Base-by-base conservation (phyloP, 2,113 vertebrate genomes). In the Python bivittatus region DNA sequence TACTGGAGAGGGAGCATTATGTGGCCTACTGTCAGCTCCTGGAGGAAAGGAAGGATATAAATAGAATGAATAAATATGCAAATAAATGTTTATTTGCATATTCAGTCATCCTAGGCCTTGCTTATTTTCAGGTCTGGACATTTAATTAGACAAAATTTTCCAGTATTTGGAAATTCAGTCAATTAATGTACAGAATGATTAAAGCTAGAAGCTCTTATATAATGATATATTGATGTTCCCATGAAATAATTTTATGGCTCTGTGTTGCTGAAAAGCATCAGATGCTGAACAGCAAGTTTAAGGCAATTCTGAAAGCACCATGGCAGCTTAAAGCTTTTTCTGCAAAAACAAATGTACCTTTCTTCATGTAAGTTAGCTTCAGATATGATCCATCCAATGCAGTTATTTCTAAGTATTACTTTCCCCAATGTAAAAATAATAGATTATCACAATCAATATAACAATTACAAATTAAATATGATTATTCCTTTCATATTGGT, bases 131-230 rank as follows among this genome's bases (percentile, higher is more conserved):
- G 5, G 7, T 84, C 27, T 61, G 42, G 12, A 42, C 29, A 84
- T 53, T 84, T 84, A 57, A 72, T 88, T 52, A 84, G 56, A 20
- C 17, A 83, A 3, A 52, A 48, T 48, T 88, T 88, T 33, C 83
- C 72, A 60, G 44, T 6, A 7, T 87, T 15, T 64, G 52, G 64
- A 15, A 84, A 42, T 92, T 79, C 53, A 58, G 38, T 90, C 33
- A 88, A 88, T 88, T 79, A 91, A 88, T 92, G 61, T 29, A 92
- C 33, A 44, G 85, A 56, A 53, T 92, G 61, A 72, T 92, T 79
- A 57, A 84, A 89, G 13, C n/a, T 61, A 52, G 11, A 84, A 83
- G 38, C 29, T 84, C n/a, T 79, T 29, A 3, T 61, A 89, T 58
- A 52, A 20, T 83, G 48, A 88, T 5, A 60, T 61, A 61, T 2